Conservation (phyloP, 2,113 vertebrate species). For the Bucco capensis region DNA sequence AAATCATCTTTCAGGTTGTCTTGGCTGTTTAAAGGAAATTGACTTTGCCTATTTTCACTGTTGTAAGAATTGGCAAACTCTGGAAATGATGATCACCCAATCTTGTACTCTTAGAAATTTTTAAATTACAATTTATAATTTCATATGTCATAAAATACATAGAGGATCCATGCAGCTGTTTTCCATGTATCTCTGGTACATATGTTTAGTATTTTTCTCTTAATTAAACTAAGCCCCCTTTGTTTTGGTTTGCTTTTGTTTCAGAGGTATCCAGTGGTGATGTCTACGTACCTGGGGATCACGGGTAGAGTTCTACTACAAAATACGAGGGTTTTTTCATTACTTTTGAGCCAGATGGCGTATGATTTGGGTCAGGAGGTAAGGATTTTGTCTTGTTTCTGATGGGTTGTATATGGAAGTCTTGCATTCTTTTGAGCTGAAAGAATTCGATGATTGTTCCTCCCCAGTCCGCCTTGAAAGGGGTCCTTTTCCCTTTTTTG, state of each 20-base stretch:
- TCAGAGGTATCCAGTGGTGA: constrained; percentile 93
- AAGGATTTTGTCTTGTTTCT: constrained; percentile 30
- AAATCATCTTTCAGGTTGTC: not conserved
- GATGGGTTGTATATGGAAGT: not conserved
- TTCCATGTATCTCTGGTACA: not conserved
- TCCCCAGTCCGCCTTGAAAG: not conserved
- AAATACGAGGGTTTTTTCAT: constrained; percentile 90
- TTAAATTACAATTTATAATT: not conserved
- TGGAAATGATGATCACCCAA: not conserved
- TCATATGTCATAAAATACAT: not conserved
- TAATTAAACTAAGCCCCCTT: not conserved
- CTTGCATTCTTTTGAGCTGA: not conserved
- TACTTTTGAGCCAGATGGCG: constrained; percentile 89
- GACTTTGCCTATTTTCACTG: not conserved
- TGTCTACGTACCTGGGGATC: constrained; percentile 94
- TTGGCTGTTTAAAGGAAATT: not conserved
- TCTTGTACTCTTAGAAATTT: not conserved
- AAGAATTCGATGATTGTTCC: not conserved
- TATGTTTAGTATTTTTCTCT: not conserved
- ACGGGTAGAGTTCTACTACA: constrained; percentile 91
- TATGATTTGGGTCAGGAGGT: constrained; percentile 89
- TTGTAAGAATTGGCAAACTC: not conserved
- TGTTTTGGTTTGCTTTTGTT: not conserved
- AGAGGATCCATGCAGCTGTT: not conserved
- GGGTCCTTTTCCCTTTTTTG: not conserved